These are phyloP conservation scores for Nephrotoma guestfalica DNA, from an alignment of 2,888 invertebrate genomes.

Conservation along the genomic window DNA sequence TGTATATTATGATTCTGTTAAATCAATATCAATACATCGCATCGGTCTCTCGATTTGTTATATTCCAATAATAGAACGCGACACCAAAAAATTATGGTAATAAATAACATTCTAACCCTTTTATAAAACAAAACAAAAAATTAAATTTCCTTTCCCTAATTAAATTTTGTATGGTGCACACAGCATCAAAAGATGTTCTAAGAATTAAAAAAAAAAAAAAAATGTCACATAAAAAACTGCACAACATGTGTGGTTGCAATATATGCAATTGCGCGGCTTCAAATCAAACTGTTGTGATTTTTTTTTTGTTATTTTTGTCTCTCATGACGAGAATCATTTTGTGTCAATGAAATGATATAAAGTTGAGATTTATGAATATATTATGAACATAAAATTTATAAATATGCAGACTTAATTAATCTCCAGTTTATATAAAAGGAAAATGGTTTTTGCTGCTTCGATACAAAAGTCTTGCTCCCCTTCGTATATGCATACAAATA, in stretches of 20 bases:
- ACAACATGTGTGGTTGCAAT: conserved; percentile 4
- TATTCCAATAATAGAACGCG: neutral
- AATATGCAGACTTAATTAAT: neutral
- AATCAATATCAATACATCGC: neutral
- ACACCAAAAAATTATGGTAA: neutral
- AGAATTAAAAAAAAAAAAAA: neutral
- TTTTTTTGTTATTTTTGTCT: neutral
- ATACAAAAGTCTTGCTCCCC: neutral
- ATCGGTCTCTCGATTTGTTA: neutral
- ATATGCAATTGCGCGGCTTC: neutral
- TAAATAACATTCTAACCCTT: neutral
- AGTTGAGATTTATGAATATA: neutral
- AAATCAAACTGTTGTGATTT: neutral
- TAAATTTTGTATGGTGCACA: neutral
- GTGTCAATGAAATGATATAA: neutral
- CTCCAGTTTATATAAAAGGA: neutral
- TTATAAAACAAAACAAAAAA: neutral
- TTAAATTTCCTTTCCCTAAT: neutral
- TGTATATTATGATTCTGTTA: neutral
- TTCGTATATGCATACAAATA: neutral
- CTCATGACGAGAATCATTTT: neutral
- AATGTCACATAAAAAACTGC: neutral
- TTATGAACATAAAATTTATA: neutral
- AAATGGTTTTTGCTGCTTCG: neutral
- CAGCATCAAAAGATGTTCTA: neutral